Conservation (phyloP, 2,888 invertebrate genomes). For the Phoenoteleia sp. region DNA sequence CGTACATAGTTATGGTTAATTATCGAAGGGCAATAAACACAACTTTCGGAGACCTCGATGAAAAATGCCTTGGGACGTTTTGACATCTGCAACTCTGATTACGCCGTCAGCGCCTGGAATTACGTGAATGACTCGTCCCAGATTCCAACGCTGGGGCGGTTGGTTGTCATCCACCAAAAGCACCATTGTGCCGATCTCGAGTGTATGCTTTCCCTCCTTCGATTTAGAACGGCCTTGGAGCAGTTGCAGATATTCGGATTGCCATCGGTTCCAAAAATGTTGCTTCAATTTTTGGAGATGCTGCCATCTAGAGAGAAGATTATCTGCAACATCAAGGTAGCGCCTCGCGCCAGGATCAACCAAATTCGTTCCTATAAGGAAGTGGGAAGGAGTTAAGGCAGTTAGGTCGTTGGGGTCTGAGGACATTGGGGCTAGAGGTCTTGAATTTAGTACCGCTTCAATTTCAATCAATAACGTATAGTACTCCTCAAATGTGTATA, state of each 20-base stretch:
- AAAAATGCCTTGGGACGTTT: not conserved
- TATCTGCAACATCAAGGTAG: not conserved
- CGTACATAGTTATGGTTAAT: too few relatives aligned
- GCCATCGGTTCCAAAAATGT: conserved; percentile 46
- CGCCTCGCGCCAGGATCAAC: not conserved
- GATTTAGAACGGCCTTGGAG: conserved; percentile 19
- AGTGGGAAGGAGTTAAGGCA: conserved; percentile 44
- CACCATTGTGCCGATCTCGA: conserved; percentile 15
- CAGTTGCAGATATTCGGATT: conserved; percentile 23
- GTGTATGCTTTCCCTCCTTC: too few relatives aligned
- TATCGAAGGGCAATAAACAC: conserved; percentile 4
- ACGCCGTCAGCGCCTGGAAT: not conserved
- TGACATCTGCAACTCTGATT: not conserved
- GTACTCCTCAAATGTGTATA: conserved; percentile 12
- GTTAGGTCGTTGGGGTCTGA: conserved; percentile 34
- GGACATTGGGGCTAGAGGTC: conserved; percentile 40
- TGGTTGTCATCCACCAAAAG: conserved; percentile 40
- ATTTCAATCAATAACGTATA: conserved; percentile 12
- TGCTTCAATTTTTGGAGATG: conserved; percentile 34
- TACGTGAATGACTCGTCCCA: conserved; percentile 9
- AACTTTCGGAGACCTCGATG: conserved; percentile 1
- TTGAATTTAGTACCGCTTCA: conserved; percentile 54
- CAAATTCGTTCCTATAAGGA: conserved; percentile 21
- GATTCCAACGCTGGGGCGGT: conserved; percentile 26
- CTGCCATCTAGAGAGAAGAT: not conserved